These are phyloP conservation scores for Scolopax mira DNA, from an alignment of 2,113 vertebrate species.

Conservation along the genomic window DNA sequence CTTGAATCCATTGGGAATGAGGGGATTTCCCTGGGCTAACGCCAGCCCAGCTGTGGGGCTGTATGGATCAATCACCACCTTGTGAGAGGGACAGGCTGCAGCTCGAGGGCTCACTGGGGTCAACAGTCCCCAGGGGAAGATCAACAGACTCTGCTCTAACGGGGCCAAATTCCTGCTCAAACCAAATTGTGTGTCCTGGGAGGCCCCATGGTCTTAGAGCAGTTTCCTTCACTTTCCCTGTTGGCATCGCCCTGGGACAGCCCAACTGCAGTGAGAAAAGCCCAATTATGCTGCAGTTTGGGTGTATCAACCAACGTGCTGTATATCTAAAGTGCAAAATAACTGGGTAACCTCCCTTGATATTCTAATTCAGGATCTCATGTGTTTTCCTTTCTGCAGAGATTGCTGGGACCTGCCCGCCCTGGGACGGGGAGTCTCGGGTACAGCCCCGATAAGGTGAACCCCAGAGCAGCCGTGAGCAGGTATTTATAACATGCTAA, in stretches of 20 bases:
- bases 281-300: neutral
- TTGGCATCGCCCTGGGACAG: neutral
- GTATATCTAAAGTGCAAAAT: neutral
- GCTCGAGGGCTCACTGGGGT: fast-evolving
- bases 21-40: fast-evolving
- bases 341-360: neutral
- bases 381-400: neutral
- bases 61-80: neutral
- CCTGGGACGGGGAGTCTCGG: neutral
- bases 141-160: neutral
- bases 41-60: neutral
- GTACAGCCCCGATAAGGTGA: neutral
- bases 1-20: neutral
- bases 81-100: neutral
- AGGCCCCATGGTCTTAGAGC: fast-evolving
- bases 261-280: no score
- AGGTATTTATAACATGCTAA: slow-evolving; percentile 19
- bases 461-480: neutral
- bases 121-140: fast-evolving
- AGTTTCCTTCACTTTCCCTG: neutral
- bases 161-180: neutral
- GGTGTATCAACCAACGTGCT: neutral
- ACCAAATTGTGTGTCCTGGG: neutral
- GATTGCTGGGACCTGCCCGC: neutral
- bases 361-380: neutral